phyloP scores from a whole-genome alignment of 2,888 invertebrate genomes.

The Harpagoxenus sublaevis region DNA sequence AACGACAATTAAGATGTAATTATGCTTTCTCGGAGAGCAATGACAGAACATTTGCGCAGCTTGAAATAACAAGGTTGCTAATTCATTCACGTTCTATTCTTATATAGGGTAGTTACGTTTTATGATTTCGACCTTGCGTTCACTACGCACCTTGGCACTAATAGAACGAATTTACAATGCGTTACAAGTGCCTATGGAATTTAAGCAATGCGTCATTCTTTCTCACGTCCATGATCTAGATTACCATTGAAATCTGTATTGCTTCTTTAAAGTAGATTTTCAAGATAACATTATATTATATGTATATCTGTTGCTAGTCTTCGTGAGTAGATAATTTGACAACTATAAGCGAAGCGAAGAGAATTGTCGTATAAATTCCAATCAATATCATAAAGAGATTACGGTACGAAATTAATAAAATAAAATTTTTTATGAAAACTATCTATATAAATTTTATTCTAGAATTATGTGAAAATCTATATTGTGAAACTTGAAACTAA shows the following conservation, averaged over 20 bases:
- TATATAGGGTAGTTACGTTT: slow-evolving; percentile 22
- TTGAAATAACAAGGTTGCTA: neutral
- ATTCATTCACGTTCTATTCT: slow-evolving; percentile 17
- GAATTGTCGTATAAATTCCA: neutral
- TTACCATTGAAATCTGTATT: slow-evolving; percentile 23
- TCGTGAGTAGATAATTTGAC: neutral
- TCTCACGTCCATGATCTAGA: slow-evolving; percentile 63
- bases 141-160: slow-evolving; percentile 62
- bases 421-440: neutral
- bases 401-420: neutral
- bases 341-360: neutral
- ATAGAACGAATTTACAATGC: slow-evolving; percentile 36
- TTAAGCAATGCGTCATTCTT: slow-evolving; percentile 38
- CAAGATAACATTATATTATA: neutral
- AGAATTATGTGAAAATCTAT: neutral
- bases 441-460: slow-evolving; percentile 5
- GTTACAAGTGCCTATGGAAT: neutral
- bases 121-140: slow-evolving; percentile 38
- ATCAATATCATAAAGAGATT: neutral
- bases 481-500: neutral
- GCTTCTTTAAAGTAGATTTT: neutral
- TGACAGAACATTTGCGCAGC: neutral
- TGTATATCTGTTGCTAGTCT: neutral
- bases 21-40: neutral
- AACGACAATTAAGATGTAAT: neutral